Conservation (phyloP, 2,113 vertebrate species). For the Ageneiosus marmoratus region DNA sequence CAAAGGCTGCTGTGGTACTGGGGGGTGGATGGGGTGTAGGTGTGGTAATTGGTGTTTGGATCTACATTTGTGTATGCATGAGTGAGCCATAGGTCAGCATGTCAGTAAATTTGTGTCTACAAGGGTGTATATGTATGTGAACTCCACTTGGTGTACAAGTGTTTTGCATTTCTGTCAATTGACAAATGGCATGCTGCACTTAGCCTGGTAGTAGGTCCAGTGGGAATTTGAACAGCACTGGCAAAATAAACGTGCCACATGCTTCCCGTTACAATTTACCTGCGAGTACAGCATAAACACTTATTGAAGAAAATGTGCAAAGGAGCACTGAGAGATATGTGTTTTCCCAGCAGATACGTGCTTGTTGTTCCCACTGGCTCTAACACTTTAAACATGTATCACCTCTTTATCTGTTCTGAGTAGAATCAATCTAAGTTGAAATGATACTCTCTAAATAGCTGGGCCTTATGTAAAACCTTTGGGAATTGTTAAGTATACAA, state of each 20-base stretch:
- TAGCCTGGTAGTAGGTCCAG: slow-evolving; percentile 37
- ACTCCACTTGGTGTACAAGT: slow-evolving; percentile 9
- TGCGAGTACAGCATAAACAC: slow-evolving; percentile 31
- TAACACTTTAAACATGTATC: slow-evolving; percentile 31
- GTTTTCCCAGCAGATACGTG: neutral
- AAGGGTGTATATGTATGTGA: slow-evolving; percentile 12
- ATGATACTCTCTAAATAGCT: slow-evolving; percentile 21
- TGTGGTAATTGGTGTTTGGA: no score
- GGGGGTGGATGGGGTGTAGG: neutral
- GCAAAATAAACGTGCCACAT: slow-evolving; percentile 42
- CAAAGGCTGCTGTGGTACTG: neutral
- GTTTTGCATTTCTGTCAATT: slow-evolving; percentile 36
- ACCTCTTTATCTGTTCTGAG: slow-evolving; percentile 18
- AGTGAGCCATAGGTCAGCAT: slow-evolving; percentile 2
- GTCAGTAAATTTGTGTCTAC: slow-evolving; percentile 11
- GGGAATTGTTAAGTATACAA: slow-evolving; percentile 2
- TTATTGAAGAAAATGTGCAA: slow-evolving; percentile 12
- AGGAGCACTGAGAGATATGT: neutral
- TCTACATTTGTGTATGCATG: slow-evolving; percentile 12
- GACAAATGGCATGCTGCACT: slow-evolving; percentile 40
- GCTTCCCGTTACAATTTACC: slow-evolving; percentile 17
- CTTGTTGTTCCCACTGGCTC: neutral
- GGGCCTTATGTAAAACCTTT: neutral
- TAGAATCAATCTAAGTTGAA: slow-evolving; percentile 34
- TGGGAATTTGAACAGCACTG: slow-evolving; percentile 45